Evolutionary conservation across 1,140 invertebrate species (phyloP).

Genomic region (Brachionus rubens): DNA sequence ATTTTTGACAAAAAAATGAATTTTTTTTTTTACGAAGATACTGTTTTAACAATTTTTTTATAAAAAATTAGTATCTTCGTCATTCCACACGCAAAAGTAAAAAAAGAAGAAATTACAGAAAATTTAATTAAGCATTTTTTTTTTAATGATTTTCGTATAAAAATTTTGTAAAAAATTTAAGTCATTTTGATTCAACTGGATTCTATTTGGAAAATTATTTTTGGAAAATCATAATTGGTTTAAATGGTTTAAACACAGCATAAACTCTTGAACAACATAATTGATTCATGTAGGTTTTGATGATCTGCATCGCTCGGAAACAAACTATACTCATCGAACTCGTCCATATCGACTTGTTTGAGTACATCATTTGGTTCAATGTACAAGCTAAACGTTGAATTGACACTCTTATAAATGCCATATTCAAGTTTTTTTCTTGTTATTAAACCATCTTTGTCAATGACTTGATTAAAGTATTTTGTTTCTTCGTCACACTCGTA

Average conservation of each 20-base stretch:
- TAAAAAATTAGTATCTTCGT: too few species aligned
- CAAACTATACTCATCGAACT: conserved; percentile 12
- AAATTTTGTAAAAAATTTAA: conserved; percentile 27
- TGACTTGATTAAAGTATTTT: conserved; percentile 16
- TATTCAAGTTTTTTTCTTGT: conserved; percentile 16
- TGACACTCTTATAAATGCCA: conserved; percentile 41
- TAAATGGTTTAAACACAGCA: conserved; percentile 4
- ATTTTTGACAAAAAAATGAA: too few species aligned
- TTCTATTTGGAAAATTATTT: background rate
- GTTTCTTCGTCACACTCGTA: background rate
- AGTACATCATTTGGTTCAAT: conserved; percentile 40
- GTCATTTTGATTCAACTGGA: conserved; percentile 7
- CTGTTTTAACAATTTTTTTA: too few species aligned
- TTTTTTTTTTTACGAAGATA: too few species aligned
- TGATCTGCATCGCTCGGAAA: conserved; percentile 1
- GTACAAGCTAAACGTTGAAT: background rate
- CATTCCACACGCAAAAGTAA: background rate
- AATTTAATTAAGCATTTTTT: background rate
- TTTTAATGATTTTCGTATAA: conserved; percentile 15
- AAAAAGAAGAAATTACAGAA: conserved; percentile 5
- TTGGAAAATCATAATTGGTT: background rate
- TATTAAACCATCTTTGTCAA: conserved; percentile 32
- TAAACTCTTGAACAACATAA: background rate
- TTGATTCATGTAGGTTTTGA: background rate
- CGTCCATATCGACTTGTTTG: conserved; percentile 2